phyloP scores from a whole-genome alignment of 2,888 invertebrate species.

The Clistopyga incitator region DNA sequence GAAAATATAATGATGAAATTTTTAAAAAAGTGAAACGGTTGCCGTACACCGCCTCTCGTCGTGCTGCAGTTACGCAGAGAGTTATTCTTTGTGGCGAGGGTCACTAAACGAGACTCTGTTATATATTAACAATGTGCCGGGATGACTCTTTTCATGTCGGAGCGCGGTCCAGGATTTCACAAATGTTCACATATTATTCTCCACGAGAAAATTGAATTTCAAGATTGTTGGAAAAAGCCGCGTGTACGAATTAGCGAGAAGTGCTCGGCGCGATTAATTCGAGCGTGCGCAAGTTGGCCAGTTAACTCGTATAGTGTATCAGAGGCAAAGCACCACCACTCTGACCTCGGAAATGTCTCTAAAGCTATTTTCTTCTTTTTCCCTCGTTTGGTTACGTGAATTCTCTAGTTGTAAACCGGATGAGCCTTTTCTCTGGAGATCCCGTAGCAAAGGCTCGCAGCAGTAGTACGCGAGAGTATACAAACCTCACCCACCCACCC shows the following conservation, averaged over 20 bases:
- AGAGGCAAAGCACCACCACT: not conserved
- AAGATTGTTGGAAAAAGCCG: not conserved
- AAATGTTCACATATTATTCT: slow-evolving; percentile 27
- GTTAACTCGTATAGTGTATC: not conserved
- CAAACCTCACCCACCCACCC: not conserved
- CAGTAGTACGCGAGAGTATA: not conserved
- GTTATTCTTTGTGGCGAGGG: slow-evolving; percentile 19
- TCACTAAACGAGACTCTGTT: slow-evolving; percentile 39
- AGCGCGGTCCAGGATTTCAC: slow-evolving; percentile 15
- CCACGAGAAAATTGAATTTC: slow-evolving; percentile 27
- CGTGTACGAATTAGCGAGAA: not conserved
- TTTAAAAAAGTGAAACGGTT: slow-evolving; percentile 1
- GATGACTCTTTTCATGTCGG: slow-evolving; percentile 13
- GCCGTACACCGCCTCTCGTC: not conserved
- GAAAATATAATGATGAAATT: slow-evolving; percentile 26
- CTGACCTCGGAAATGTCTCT: slow-evolving; percentile 12
- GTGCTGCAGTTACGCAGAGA: slow-evolving; percentile 16
- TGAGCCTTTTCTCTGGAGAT: slow-evolving; percentile 42
- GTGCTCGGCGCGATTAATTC: slow-evolving; percentile 14
- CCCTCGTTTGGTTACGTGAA: slow-evolving; percentile 12
- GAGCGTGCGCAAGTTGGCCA: slow-evolving; percentile 5
- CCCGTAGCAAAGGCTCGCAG: slow-evolving; percentile 25
- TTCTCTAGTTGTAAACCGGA: slow-evolving; percentile 41
- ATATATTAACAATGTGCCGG: slow-evolving; percentile 13
- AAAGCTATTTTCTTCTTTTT: not conserved